phyloP scores from a whole-genome alignment of 2,888 invertebrate genomes.

The Epinotia demarniana region DNA sequence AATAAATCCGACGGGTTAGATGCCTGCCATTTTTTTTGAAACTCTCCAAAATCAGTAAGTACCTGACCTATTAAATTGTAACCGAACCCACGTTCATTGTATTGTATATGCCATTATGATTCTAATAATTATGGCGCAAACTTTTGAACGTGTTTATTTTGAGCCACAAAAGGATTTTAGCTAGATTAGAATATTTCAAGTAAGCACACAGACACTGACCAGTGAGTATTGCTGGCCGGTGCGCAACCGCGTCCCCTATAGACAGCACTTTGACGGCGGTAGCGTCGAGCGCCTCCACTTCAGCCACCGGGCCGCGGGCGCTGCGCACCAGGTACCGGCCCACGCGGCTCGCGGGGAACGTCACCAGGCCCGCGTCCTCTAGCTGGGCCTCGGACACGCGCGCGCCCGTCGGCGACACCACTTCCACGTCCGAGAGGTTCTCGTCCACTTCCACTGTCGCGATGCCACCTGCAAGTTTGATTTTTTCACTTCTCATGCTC shows the following conservation, averaged over 20 bases:
- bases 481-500: not conserved
- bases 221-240: conserved; percentile 91
- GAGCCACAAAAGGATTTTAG: no score
- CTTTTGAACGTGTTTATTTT: no score
- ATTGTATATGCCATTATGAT: no score
- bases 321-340: conserved; percentile 89
- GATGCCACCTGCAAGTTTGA: conserved; percentile 67
- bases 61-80: no score
- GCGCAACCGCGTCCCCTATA: conserved; percentile 90
- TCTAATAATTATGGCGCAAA: no score
- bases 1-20: no score
- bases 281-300: conserved; percentile 92
- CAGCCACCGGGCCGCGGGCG: conserved; percentile 70
- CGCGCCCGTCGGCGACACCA: conserved; percentile 87
- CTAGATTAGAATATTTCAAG: no score
- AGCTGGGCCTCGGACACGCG: conserved; percentile 86
- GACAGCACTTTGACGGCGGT: conserved; percentile 89
- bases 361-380: conserved; percentile 86
- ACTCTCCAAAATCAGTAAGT: no score
- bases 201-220: conserved; percentile 77
- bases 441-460: conserved; percentile 86
- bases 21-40: no score
- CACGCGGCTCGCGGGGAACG: conserved; percentile 90
- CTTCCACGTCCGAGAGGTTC: conserved; percentile 87
- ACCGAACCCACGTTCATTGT: no score